Base-by-base conservation (phyloP, 2,797 vertebrate genomes). In the Sitta carolinensis region DNA sequence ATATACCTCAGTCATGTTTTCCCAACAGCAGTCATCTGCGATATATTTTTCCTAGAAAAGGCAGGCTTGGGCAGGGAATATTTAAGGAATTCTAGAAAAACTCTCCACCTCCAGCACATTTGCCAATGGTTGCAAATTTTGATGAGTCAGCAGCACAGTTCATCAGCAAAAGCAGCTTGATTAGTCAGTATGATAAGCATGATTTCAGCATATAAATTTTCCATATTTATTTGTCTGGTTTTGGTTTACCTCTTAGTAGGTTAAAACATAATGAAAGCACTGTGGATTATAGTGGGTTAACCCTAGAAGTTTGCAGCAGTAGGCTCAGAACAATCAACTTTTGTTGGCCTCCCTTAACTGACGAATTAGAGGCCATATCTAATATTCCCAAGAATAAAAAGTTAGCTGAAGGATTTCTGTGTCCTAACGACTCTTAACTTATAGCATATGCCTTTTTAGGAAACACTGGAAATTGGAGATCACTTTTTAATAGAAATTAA, bases 241-340 rank as follows among this genome's bases (percentile, higher is more conserved):
- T 94, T 92, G 63, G 68, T 92, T 81, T 69, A 68, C 52, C 54
- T 55, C 90, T 91, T 62, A 61, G 36, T 75, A 66, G 81, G 52
- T 95, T 96, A 85, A 93, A 96, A 55, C 11, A 34, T 69, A 89
- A 73, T 72, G 18, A 93, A 94, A 94, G 42, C 58, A 64, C 75
- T 72, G 20, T 77, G 57, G 36, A 10, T 83, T 48, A 34, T 75
- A 27, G 27, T 77, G 84, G 23, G 38, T 16, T 57, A 63, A 45
- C 23, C 10, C 12, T 43, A 36, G 25, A 8, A n/a, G 40, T 42
- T 72, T 48, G 48, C 43, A 45, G 36, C 14, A 34, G 36, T 36
- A 62, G 26, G 27, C 15, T 59, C 5, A 2, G 26, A 36, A 42
- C 40, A 13, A 57, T 67, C 27, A 45, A 7, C 9, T 2, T 64